These are phyloP conservation scores for Iguana delicatissima DNA, from an alignment of 2,797 vertebrate genomes.

Conservation along the genomic window DNA sequence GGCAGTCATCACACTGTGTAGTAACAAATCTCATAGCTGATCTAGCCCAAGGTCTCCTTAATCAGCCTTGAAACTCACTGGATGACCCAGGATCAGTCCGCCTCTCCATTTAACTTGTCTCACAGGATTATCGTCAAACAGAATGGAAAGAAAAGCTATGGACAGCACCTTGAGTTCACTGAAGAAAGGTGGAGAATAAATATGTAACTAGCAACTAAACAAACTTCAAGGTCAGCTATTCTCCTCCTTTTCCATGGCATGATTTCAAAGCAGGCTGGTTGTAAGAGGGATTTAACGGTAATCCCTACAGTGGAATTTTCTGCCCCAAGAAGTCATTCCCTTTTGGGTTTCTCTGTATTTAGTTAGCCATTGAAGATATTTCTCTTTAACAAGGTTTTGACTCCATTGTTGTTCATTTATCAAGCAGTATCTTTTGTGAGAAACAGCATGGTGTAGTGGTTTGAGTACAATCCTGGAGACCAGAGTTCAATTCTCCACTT, in stretches of 20 bases:
- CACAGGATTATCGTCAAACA: neutral
- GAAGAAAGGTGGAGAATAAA: neutral
- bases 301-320: neutral
- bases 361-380: neutral
- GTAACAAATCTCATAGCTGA: neutral
- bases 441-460: no score
- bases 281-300: neutral
- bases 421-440: neutral
- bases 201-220: neutral
- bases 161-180: neutral
- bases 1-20: neutral
- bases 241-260: neutral
- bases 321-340: neutral
- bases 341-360: neutral
- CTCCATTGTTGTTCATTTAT: neutral
- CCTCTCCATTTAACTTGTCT: neutral
- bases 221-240: neutral
- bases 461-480: no score
- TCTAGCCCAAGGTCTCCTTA: neutral
- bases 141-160: neutral
- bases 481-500: no score
- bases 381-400: neutral
- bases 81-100: neutral
- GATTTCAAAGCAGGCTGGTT: neutral
- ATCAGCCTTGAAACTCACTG: neutral